phyloP scores from a whole-genome alignment of 1,140 invertebrate genomes.

The Heliconius himera region DNA sequence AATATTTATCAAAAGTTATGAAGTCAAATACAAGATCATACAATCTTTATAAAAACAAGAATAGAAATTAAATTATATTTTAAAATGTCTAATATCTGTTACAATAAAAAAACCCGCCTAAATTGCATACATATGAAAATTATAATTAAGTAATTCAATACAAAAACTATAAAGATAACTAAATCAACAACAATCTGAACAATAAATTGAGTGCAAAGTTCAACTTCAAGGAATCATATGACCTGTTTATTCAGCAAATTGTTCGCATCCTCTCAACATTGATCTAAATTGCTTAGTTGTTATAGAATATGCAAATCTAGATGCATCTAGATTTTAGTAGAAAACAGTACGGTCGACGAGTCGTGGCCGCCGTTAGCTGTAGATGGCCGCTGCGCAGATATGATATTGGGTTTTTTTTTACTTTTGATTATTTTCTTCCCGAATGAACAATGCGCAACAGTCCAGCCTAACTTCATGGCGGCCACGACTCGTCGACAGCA shows the following conservation, averaged over 20 bases:
- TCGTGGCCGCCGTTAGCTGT: too few relatives aligned
- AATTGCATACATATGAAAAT: neutral
- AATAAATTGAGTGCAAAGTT: constrained; percentile 18
- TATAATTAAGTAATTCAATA: constrained; percentile 3
- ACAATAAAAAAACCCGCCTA: neutral
- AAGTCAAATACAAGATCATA: too few relatives aligned
- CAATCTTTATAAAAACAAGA: too few relatives aligned
- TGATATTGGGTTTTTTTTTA: too few relatives aligned
- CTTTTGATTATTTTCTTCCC: too few relatives aligned
- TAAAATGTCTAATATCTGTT: neutral
- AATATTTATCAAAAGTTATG: too few relatives aligned
- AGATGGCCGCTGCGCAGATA: too few relatives aligned
- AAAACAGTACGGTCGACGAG: neutral
- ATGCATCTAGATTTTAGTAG: constrained; percentile 23
- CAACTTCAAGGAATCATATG: constrained; percentile 24
- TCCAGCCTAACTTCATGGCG: too few relatives aligned
- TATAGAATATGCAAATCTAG: constrained; percentile 25
- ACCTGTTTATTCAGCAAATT: constrained; percentile 42
- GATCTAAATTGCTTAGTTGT: constrained; percentile 29
- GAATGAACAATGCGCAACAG: too few relatives aligned
- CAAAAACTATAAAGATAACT: neutral
- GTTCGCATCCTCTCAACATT: constrained; percentile 36
- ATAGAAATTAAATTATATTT: too few relatives aligned
- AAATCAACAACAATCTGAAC: constrained; percentile 10
- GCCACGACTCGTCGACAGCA: too few relatives aligned